Conservation (phyloP, 2,797 vertebrate species). For the Scolopax rusticola region DNA sequence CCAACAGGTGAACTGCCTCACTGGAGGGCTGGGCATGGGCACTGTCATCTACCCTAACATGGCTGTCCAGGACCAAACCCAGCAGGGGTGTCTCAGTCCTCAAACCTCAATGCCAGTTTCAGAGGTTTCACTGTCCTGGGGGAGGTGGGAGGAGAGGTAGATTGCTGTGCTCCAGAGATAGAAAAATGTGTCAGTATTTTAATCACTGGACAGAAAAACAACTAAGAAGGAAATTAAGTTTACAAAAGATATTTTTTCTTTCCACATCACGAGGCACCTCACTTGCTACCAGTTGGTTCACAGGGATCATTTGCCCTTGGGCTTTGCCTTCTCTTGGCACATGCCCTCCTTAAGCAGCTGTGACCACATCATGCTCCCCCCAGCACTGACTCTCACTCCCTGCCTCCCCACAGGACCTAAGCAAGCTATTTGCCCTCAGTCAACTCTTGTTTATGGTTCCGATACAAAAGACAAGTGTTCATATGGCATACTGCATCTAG, state of each 20-base stretch:
- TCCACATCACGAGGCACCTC: neutral
- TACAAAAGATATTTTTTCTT: slow-evolving; percentile 23
- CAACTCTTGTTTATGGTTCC: slow-evolving; percentile 63
- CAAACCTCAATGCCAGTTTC: neutral
- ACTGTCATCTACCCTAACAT: neutral
- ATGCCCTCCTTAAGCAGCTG: neutral
- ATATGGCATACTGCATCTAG: slow-evolving; percentile 69
- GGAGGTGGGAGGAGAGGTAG: neutral
- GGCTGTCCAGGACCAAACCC: neutral
- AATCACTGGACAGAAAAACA: slow-evolving; percentile 34
- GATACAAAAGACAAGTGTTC: slow-evolving; percentile 74
- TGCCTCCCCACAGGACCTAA: slow-evolving; percentile 7
- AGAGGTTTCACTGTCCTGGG: neutral
- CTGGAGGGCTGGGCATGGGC: neutral
- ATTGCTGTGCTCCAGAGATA: neutral
- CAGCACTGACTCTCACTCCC: neutral
- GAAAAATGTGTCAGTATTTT: slow-evolving; percentile 17
- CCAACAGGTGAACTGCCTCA: slow-evolving; percentile 1
- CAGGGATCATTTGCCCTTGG: slow-evolving; percentile 6
- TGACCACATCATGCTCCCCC: neutral
- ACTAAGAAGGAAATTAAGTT: slow-evolving; percentile 48
- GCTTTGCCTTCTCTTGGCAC: slow-evolving; percentile 1
- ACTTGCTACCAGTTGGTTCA: slow-evolving; percentile 13
- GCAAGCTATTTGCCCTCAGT: slow-evolving; percentile 60
- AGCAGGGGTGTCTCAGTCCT: neutral